Conservation (phyloP, 37 sponge, comb jelly and placozoan species). For the Beroe forskalii region DNA sequence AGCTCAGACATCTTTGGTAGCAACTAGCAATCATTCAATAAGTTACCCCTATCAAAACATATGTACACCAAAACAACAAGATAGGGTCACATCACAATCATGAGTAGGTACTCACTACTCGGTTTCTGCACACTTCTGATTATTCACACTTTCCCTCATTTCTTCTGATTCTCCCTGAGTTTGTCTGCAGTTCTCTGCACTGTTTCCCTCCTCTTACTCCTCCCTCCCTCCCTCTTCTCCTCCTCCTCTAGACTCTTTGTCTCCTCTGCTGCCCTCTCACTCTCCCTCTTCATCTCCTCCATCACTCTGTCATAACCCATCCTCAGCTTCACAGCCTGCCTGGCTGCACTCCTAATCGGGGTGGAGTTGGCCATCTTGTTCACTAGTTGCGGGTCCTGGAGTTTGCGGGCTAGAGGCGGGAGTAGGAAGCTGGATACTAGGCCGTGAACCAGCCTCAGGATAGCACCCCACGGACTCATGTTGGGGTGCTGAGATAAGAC, state of each 20-base stretch:
- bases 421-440: background rate
- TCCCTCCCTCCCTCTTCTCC: background rate
- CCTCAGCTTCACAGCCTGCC: conserved; percentile 16
- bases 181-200: background rate
- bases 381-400: conserved; percentile 16
- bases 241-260: background rate
- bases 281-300: conserved; percentile 16
- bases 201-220: background rate
- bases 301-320: background rate
- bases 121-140: too few relatives aligned
- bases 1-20: too few relatives aligned
- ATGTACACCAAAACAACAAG: too few relatives aligned
- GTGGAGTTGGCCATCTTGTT: conserved; percentile 41
- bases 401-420: background rate
- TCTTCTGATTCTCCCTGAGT: background rate
- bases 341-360: background rate
- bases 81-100: too few relatives aligned
- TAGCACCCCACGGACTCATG: conserved; percentile 8
- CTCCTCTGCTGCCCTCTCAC: background rate
- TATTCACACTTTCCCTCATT: too few relatives aligned
- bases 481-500: too few relatives aligned
- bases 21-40: too few relatives aligned
- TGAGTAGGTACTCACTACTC: too few relatives aligned
- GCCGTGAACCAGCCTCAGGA: background rate
- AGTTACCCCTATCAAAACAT: too few relatives aligned